A percentile compares a stretch with the other conserved stretches of the same genome.
These are phyloP conservation scores for Octonoba sinensis DNA, from an alignment of 2,888 invertebrate genomes.

Conservation along the genomic window DNA sequence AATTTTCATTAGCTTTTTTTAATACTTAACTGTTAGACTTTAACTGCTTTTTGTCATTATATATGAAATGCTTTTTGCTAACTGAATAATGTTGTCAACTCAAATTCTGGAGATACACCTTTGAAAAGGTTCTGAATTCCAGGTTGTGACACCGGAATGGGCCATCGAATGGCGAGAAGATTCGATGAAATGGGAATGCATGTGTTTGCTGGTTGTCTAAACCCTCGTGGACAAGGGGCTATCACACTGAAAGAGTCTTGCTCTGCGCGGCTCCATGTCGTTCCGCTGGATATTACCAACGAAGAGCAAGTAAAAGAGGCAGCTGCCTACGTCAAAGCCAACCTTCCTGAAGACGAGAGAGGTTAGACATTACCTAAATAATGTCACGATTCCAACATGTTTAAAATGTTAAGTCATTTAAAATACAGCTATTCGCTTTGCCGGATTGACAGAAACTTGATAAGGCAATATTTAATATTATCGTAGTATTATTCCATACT, in stretches of 20 bases:
- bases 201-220: constrained; percentile 59
- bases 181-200: constrained; percentile 68
- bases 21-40: too few relatives aligned
- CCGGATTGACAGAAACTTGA: too few relatives aligned
- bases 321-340: constrained; percentile 33
- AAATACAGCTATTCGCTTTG: too few relatives aligned
- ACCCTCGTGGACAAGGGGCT: constrained; percentile 33
- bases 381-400: not conserved
- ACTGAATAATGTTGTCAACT: not conserved
- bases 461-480: too few relatives aligned
- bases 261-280: constrained; percentile 37
- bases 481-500: too few relatives aligned
- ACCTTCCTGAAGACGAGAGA: constrained; percentile 29
- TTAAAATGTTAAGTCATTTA: too few relatives aligned
- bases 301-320: constrained; percentile 44
- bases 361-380: constrained; percentile 4
- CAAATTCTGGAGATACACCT: not conserved
- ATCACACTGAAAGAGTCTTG: constrained; percentile 25
- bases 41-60: too few relatives aligned
- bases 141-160: constrained; percentile 71
- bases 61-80: not conserved
- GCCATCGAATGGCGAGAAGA: constrained; percentile 69
- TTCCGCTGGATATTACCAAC: constrained; percentile 46
- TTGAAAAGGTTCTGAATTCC: not conserved
- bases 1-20: too few relatives aligned